Evolutionary conservation across 2,797 vertebrate genomes (phyloP), one percentile per base, ranked within the genome.

Genomic region (Synanceia verrucosa): DNA sequence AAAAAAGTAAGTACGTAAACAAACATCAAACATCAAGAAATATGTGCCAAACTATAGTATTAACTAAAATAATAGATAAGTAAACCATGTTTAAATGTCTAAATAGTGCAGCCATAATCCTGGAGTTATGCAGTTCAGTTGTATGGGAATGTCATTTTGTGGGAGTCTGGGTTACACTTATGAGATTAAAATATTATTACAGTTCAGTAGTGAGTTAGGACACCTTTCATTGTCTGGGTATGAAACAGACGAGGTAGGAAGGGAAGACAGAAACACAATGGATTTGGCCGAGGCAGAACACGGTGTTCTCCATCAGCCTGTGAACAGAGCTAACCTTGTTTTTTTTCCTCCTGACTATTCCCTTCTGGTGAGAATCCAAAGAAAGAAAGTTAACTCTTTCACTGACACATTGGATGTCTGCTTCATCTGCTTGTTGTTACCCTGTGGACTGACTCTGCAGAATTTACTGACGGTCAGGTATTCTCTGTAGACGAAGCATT

Each of bases 271-370:
- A 26, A 80, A 70, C 75, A 84, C 78, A 83, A 85, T 82, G 72
- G 75, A 83, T 70, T 65, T 81, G 74, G 53, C 37, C 39, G 31
- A 65, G 64, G 48, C 64, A 74, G 79, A 84, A 76, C 59, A 85
- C 89, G 90, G 89, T 93, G 94, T 93, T 93, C 91, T 89, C 86
- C 87, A 65, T 79, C 83, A 83, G 76, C 69, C 63, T 86, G 87
- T 88, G 78, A 86, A 79, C 84, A 79, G 69, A 75, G 72, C 60
- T 86, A 86, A 92, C 89, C 89, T 91, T 72, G 60, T 74, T 63
- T 69, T 58, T 31, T 16, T 21, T 31, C 33, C 65, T 26, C 39
- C 58, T 70, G 68, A 75, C 69, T 85, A 76, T 66, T 88, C 70
- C 79, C 78, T 81, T 70, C 74, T 56, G 76, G 79, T 86, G 59